Conservation (phyloP, 2,888 invertebrate species). For the Mythimna vitellina region DNA sequence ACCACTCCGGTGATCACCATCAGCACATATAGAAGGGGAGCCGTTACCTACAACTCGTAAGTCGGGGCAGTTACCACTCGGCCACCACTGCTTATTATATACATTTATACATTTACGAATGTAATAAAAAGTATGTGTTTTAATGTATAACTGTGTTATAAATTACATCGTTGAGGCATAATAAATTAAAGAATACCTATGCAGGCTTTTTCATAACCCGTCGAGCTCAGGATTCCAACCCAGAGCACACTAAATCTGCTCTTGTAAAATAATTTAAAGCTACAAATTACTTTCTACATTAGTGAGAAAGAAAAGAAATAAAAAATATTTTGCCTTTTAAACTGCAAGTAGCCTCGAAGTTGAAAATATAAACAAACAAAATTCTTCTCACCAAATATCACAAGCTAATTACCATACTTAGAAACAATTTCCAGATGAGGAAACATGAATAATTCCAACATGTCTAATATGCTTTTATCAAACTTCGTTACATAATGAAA, state of each 20-base stretch:
- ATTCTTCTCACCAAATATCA: slow-evolving; percentile 22
- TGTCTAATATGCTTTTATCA: slow-evolving; percentile 39
- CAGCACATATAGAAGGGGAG: too few species aligned
- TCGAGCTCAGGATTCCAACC: background rate
- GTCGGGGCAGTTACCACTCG: too few species aligned
- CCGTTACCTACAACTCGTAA: too few species aligned
- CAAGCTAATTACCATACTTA: slow-evolving; percentile 46
- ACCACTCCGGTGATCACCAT: too few species aligned
- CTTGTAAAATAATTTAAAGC: slow-evolving; percentile 2
- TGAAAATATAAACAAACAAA: slow-evolving; percentile 17
- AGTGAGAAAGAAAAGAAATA: background rate
- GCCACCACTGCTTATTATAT: too few species aligned
- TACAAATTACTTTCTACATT: background rate
- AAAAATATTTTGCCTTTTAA: slow-evolving; percentile 1
- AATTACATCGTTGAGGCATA: background rate
- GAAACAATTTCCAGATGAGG: slow-evolving; percentile 37
- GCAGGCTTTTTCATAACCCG: background rate
- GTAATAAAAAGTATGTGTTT: background rate
- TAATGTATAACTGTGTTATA: background rate
- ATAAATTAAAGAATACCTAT: background rate
- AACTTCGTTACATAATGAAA: slow-evolving; percentile 43
- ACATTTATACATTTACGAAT: background rate
- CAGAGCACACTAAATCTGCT: background rate
- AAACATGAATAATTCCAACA: slow-evolving; percentile 51
- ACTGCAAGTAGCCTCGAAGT: background rate